Base-by-base conservation (phyloP, 2,113 vertebrate species). In the Dipodomys stephensi region DNA sequence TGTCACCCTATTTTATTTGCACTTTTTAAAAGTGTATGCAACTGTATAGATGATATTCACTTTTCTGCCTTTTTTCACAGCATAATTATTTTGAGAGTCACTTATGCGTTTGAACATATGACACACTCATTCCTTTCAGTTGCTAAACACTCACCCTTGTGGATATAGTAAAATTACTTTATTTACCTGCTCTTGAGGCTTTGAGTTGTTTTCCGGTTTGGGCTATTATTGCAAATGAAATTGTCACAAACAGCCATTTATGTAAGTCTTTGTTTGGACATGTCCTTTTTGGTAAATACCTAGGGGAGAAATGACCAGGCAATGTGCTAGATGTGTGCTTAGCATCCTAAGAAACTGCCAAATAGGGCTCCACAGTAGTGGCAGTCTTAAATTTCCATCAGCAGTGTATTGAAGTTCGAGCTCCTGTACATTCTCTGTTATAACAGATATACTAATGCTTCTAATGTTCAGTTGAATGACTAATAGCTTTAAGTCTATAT, bases 21-120 rank as follows among this genome's bases (percentile, higher is more conserved):
- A 49, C 90, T 76, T 65, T 83, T 62, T 92, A 65, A 46, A 57
- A 83, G 53, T 57, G 83, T 80, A 57, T 57, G 53, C 25, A 76
- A 76, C 80, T 81, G 30, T 9, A 86, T 5, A 83, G n/a, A 53
- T 4, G 57, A 74, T 60, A 20, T 32, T 30, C 3, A 67, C 1
- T 72, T 77, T 89, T 22, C 28, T 86, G 32, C 16, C 28, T 83
- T 46, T 71, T 69, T 72, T 39, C 32, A 20, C 12, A 72, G 19
- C 28, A 15, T 49, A 53, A 62, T 77, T 90, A 68, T 77, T 92
- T 87, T 79, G 64, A 92, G 79, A 88, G 18, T 77, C 25, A 44
- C 46, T 9, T 22, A 6, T 78, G 64, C 35, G 85, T 95, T 69
- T 73, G n/a, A 28, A 62, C 27, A 22, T 53, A 27, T 28, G 35